Conservation (phyloP, 2,888 invertebrate genomes). For the Allacma fusca region DNA sequence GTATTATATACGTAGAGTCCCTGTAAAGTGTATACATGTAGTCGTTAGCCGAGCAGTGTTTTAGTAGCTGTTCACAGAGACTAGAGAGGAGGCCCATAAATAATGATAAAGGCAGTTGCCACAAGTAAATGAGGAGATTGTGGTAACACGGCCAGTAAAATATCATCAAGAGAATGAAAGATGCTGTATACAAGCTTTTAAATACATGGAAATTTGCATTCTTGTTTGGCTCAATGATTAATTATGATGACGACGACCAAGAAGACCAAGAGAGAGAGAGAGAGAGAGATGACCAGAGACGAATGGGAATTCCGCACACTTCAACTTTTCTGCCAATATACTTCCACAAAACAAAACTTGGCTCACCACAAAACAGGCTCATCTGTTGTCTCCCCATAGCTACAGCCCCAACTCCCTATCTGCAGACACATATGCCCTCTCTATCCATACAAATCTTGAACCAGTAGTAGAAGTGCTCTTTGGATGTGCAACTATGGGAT, state of each 20-base stretch:
- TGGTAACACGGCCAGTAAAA: neutral
- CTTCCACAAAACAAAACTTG: neutral
- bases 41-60: too few species aligned
- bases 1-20: too few species aligned
- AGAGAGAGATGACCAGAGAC: conserved; percentile 10
- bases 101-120: conserved; percentile 7
- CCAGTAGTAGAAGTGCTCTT: too few species aligned
- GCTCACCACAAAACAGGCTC: too few species aligned
- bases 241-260: conserved; percentile 30
- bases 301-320: neutral
- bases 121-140: conserved; percentile 12
- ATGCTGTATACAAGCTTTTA: conserved; percentile 24
- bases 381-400: too few species aligned
- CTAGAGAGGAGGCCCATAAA: neutral
- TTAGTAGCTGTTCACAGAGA: too few species aligned
- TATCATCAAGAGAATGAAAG: conserved; percentile 16
- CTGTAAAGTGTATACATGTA: too few species aligned
- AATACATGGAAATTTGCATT: conserved; percentile 36
- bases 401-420: too few species aligned
- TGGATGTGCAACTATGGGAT: too few species aligned
- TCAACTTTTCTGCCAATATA: neutral
- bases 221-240: conserved; percentile 39
- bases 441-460: too few species aligned
- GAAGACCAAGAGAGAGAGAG: neutral
- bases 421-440: too few species aligned